phyloP scores from a whole-genome alignment of 2,888 invertebrate genomes.

The Drosophila peninsularis region DNA sequence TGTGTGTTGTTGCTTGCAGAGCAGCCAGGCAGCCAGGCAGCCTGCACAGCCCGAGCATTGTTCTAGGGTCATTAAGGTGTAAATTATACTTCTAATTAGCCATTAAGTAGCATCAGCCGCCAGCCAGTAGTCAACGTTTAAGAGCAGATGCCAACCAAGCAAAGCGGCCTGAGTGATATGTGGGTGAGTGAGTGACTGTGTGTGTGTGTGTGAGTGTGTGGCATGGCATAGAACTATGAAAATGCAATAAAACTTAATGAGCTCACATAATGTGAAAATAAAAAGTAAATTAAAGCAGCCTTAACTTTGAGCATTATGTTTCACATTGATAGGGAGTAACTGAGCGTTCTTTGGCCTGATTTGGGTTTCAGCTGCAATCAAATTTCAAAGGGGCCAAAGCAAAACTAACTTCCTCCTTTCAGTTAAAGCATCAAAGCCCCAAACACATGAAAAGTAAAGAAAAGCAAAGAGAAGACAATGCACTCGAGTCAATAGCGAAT shows the following conservation, averaged over 20 bases:
- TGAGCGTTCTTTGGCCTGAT: constrained; percentile 18
- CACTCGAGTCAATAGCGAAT: constrained; percentile 42
- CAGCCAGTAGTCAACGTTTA: constrained; percentile 46
- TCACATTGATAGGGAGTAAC: constrained; percentile 7
- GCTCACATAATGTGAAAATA: constrained; percentile 63
- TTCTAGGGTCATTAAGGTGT: constrained; percentile 78
- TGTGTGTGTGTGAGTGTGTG: constrained; percentile 16
- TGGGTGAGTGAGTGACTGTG: constrained; percentile 9
- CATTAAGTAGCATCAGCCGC: constrained; percentile 66
- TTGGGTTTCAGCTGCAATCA: constrained; percentile 29
- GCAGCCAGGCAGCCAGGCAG: constrained; percentile 17
- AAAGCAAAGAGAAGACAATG: constrained; percentile 35
- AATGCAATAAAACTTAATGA: constrained; percentile 75
- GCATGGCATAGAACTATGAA: constrained; percentile 38
- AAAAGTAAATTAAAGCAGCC: constrained; percentile 54
- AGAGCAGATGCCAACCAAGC: constrained; percentile 29
- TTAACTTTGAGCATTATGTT: constrained; percentile 31
- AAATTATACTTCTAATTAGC: constrained; percentile 81
- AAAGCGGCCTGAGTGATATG: constrained; percentile 20
- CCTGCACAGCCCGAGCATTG: constrained; percentile 34
- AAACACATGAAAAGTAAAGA: constrained; percentile 15
- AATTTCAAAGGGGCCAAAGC: constrained; percentile 15
- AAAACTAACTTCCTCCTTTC: constrained; percentile 10
- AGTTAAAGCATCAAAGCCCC: constrained; percentile 25
- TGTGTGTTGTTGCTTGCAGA: constrained; percentile 4